Percentiles rank a stretch among this genome's conserved stretches.
phyloP scores from a whole-genome alignment of 2,113 vertebrate genomes.

The Raja brachyura region DNA sequence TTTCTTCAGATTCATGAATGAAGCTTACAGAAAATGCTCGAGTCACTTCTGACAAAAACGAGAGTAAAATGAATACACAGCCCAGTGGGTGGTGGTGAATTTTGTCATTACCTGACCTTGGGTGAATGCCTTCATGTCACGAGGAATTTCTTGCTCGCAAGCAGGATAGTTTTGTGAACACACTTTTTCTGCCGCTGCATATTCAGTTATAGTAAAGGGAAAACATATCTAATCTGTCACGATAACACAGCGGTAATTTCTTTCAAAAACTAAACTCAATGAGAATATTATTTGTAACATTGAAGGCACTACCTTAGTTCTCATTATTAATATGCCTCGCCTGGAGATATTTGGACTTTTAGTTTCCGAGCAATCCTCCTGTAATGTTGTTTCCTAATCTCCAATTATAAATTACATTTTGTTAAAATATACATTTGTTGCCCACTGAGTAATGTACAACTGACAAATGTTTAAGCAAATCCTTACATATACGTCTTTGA shows the following conservation, averaged over 20 bases:
- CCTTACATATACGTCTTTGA: neutral
- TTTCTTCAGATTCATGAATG: neutral
- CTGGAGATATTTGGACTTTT: neutral
- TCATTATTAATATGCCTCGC: neutral
- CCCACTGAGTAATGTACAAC: neutral
- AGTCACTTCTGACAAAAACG: constrained; percentile 1
- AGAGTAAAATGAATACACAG: neutral
- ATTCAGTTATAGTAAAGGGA: neutral
- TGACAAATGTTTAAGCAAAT: neutral
- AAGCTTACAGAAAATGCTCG: constrained; percentile 20
- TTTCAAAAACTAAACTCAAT: neutral
- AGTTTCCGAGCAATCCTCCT: no score
- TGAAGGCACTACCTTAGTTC: neutral
- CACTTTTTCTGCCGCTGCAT: neutral
- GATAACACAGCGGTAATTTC: neutral
- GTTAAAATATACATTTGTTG: neutral
- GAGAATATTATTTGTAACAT: neutral
- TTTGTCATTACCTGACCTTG: constrained; percentile 35
- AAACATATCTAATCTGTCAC: neutral
- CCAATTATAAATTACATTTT: neutral
- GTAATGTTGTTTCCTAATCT: neutral
- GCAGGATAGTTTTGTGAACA: constrained; percentile 28
- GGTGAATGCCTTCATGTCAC: constrained; percentile 23
- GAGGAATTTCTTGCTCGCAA: constrained; percentile 19
- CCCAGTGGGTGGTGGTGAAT: constrained; percentile 25